phyloP scores from a whole-genome alignment of 2,797 vertebrate genomes.

The Pangasius djambal region DNA sequence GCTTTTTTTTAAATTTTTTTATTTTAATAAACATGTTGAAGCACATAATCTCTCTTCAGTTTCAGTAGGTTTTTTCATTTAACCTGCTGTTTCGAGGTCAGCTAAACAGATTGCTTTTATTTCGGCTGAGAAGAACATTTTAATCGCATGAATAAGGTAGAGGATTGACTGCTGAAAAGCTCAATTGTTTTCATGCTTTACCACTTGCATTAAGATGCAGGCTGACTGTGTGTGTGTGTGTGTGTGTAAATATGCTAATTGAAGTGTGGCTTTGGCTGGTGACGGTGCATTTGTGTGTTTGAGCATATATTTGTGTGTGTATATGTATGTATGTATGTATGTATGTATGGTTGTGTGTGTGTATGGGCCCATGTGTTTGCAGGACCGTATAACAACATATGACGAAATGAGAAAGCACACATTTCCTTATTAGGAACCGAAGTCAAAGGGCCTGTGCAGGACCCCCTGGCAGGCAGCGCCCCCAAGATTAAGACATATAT shows the following conservation, averaged over 20 bases:
- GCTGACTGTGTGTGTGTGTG: neutral
- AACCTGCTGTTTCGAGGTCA: slow-evolving; percentile 46
- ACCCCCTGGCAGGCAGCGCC: slow-evolving; percentile 95
- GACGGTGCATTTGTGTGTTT: slow-evolving; percentile 12
- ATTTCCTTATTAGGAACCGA: slow-evolving; percentile 98
- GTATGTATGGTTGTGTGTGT: neutral
- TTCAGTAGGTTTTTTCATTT: slow-evolving; percentile 35
- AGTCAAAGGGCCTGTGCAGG: slow-evolving; percentile 96
- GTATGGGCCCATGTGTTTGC: slow-evolving; percentile 72
- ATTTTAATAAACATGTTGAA: slow-evolving; percentile 27
- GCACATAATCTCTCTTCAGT: slow-evolving; percentile 34
- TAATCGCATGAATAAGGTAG: slow-evolving; percentile 72
- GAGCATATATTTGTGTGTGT: neutral
- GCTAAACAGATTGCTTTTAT: slow-evolving; percentile 42
- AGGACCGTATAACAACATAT: slow-evolving; percentile 81
- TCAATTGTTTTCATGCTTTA: slow-evolving; percentile 85
- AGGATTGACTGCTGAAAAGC: slow-evolving; percentile 58
- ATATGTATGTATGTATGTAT: slow-evolving; percentile 65
- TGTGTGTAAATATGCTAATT: slow-evolving; percentile 19
- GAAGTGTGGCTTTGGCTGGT: slow-evolving; percentile 5
- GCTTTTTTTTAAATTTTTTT: neutral
- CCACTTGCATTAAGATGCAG: slow-evolving; percentile 85
- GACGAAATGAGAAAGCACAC: slow-evolving; percentile 95
- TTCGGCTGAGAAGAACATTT: slow-evolving; percentile 66
- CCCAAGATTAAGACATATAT: slow-evolving; percentile 99